Evolutionary conservation across 2,113 vertebrate species (phyloP).

Genomic region (Anhinga anhinga): DNA sequence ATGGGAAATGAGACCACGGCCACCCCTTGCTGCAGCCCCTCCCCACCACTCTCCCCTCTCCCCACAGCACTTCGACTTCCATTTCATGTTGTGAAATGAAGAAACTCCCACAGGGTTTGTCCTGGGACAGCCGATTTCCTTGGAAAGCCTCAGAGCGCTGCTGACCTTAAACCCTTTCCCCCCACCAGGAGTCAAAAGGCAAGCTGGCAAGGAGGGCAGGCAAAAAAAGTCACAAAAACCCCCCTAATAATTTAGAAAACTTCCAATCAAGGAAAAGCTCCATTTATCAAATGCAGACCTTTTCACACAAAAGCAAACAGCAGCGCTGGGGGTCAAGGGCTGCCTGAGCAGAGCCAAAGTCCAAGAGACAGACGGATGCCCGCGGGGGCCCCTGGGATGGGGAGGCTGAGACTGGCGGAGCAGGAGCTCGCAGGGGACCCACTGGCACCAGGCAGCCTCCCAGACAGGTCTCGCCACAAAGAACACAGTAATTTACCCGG

Average conservation of each 20-base stretch:
- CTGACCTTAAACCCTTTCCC: neutral
- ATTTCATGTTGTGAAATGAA: neutral
- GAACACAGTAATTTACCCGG: neutral
- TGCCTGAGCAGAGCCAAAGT: neutral
- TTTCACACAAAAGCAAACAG: neutral
- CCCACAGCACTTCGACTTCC: neutral
- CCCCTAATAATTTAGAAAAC: neutral
- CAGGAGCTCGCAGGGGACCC: neutral
- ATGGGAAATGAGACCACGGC: neutral
- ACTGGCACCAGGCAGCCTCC: neutral
- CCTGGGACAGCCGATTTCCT: neutral
- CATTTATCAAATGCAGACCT: neutral
- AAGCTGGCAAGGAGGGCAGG: neutral
- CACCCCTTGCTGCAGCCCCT: neutral
- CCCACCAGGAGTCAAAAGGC: neutral
- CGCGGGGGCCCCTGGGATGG: fast-evolving
- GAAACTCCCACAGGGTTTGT: neutral
- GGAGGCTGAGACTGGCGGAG: fast-evolving
- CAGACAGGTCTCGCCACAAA: neutral
- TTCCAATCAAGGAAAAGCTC: neutral
- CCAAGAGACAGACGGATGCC: fast-evolving
- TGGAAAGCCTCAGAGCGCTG: neutral
- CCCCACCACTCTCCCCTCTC: neutral
- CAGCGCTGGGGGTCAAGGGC: neutral
- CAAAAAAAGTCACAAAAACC: neutral